Evolutionary conservation across 1,140 invertebrate genomes (phyloP), one percentile per base, ranked within the genome.

Genomic region (Myzus persicae): DNA sequence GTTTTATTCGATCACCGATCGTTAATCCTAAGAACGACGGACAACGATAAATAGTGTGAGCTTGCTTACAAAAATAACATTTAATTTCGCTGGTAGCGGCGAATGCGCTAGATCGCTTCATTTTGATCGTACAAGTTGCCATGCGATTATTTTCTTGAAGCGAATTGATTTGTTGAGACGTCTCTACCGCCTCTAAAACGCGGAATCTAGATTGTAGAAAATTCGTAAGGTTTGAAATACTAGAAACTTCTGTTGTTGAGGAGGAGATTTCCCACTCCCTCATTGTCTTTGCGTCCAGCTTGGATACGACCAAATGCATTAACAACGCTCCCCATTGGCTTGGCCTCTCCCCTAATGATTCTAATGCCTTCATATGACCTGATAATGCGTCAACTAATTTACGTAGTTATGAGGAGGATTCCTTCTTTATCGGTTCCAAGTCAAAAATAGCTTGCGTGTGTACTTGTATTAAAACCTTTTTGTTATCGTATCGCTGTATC

Each of bases 11-110:
- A 40, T 90, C 89, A 2, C 2, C 14, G 20, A 89, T n/a, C 6
- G 54, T 6, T 18, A 90, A 67, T 0, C 26, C 38, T 4, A n/a
- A 11, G 38, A 90, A 44, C 5, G 48, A 36, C 14, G 44, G 31
- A 40, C 88, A 90, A 36, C 48, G 48, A 90, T 90, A 90, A 24
- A 90, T 90, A 1, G 89, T 26, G 4, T 90, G 54, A 7, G 89
- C 40, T 40, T 42, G 24, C 18, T 67, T 90, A 40, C 89, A 90
- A 1, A 42, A 14, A 42, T 42, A 90, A 59, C 89, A 90, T 90
- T 59, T 90, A 1, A 42, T 42, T 42, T 84, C 82, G 40, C 82
- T 42, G 2, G 36, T 40, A 26, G 31, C 82, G 82, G 38, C 22
- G 24, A 42, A 42, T 26, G 24, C 82, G 24, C 24, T 84, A 9